These are phyloP conservation scores for Trogon melanurus DNA, from an alignment of 2,113 vertebrate genomes.

Conservation along the genomic window DNA sequence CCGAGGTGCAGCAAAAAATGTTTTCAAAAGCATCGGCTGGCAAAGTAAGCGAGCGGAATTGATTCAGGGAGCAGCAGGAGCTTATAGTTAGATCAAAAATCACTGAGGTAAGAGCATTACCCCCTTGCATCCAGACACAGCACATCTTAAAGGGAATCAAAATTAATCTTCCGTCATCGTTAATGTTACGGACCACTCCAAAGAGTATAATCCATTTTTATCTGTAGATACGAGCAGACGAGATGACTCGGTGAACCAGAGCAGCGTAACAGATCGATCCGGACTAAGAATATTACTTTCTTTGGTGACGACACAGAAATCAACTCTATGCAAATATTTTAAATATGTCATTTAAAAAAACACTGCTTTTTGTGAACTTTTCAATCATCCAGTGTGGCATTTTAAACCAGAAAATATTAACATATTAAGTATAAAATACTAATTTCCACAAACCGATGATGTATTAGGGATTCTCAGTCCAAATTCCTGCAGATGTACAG, in stretches of 20 bases:
- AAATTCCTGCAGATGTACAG: not conserved
- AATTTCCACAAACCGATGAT: not conserved
- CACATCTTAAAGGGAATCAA: not conserved
- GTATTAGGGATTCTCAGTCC: not conserved
- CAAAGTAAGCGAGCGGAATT: not conserved
- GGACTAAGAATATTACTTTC: not conserved
- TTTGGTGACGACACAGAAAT: not conserved
- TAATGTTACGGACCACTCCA: not conserved
- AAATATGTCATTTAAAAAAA: not conserved
- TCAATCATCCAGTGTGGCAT: not conserved
- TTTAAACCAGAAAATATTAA: not conserved
- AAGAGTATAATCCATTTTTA: not conserved
- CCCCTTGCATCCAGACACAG: not conserved
- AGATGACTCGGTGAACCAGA: not conserved
- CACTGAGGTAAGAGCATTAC: constrained; percentile 1
- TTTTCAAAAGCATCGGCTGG: not conserved
- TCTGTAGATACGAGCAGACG: not conserved
- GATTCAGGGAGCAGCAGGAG: not conserved
- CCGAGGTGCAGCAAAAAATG: not conserved
- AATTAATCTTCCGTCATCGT: not conserved
- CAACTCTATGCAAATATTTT: not conserved
- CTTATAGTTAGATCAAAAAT: not conserved
- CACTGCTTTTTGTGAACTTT: not conserved
- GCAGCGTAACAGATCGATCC: not conserved
- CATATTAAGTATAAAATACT: not conserved